A percentile compares a stretch with the other conserved stretches of the same genome.
Conservation (phyloP, 2,113 vertebrate species). For the Sus scrofa region DNA sequence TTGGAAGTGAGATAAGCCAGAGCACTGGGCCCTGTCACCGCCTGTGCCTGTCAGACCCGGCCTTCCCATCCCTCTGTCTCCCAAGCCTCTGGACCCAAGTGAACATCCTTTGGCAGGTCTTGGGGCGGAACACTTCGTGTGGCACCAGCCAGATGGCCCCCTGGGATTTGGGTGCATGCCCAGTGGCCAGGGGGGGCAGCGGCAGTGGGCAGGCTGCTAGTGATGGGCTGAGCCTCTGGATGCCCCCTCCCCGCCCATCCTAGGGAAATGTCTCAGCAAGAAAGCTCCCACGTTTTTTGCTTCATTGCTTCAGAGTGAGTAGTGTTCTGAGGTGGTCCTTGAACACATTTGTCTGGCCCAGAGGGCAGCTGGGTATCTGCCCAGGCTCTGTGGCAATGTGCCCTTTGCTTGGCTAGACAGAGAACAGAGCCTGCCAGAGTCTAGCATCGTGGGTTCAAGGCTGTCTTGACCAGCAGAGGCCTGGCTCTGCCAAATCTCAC, state of each 20-base stretch:
- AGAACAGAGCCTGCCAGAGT: not conserved
- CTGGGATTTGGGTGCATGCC: not conserved
- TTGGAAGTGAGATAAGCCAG: constrained; percentile 41
- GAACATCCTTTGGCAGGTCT: not conserved
- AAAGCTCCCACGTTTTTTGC: not conserved
- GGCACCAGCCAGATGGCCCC: not conserved
- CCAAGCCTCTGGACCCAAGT: not conserved
- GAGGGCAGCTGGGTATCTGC: not conserved
- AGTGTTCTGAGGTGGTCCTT: not conserved
- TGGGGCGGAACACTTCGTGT: not conserved
- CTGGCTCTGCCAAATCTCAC: not conserved
- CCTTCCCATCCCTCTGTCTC: constrained; percentile 9
- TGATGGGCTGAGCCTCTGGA: not conserved
- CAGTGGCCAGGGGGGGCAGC: not conserved
- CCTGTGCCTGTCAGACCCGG: not conserved
- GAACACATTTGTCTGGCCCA: not conserved
- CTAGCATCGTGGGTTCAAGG: not conserved
- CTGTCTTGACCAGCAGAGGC: constrained; percentile 1
- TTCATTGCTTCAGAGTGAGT: not conserved
- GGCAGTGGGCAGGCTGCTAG: not conserved
- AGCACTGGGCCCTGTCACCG: not conserved
- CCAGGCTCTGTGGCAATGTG: not conserved
- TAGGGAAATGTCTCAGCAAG: not conserved
- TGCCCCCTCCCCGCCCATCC: not conserved
- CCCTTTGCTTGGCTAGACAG: not conserved